These are phyloP conservation scores for Oreortyx pictus DNA, from an alignment of 2,797 vertebrate genomes.

Conservation along the genomic window DNA sequence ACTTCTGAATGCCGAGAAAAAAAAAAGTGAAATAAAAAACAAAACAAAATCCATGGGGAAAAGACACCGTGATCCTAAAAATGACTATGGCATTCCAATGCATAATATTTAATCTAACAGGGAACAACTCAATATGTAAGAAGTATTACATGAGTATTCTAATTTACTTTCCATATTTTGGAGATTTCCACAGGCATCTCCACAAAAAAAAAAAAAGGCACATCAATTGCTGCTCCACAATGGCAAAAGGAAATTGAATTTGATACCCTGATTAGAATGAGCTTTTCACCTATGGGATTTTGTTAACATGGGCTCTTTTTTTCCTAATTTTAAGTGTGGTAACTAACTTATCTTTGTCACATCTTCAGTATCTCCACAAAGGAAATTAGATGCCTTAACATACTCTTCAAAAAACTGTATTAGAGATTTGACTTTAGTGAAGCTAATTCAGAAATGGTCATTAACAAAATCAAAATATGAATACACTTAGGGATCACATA, in stretches of 20 bases:
- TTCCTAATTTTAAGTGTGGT: not conserved
- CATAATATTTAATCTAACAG: not conserved
- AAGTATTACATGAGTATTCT: not conserved
- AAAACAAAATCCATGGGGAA: not conserved
- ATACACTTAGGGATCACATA: not conserved
- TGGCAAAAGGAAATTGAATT: not conserved
- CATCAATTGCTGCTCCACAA: not conserved
- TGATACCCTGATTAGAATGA: not conserved
- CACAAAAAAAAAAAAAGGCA: not conserved
- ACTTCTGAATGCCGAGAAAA: not conserved
- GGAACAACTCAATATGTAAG: not conserved
- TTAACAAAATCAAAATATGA: not conserved
- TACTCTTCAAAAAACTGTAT: not conserved
- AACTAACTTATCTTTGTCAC: not conserved
- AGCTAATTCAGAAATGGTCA: not conserved
- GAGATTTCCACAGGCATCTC: not conserved
- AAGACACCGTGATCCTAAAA: not conserved
- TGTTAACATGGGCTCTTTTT: not conserved
- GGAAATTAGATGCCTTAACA: not conserved
- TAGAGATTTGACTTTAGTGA: not conserved
- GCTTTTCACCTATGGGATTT: not conserved
- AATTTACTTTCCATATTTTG: not conserved
- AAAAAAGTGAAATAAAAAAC: not conserved
- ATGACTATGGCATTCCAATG: not conserved
- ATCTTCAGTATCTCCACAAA: not conserved